Base-by-base conservation (phyloP, 2,888 invertebrate genomes). In the Drosophila anomalata region DNA sequence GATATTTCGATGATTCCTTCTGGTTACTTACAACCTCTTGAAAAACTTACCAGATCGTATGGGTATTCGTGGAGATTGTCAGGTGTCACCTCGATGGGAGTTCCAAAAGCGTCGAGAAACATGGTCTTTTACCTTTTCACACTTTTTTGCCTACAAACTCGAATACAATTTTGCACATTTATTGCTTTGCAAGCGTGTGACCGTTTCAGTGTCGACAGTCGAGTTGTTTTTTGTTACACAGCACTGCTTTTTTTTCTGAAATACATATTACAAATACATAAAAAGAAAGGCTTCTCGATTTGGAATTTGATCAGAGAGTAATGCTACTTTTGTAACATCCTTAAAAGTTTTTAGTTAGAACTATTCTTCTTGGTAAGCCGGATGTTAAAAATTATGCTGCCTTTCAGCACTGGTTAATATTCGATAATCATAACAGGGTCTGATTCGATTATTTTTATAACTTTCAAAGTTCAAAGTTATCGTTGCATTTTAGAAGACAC, bases 91-190 rank as follows among this genome's bases (percentile, higher is more conserved):
- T 82, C 76, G 24, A 41, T 75, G 53, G 79, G 79, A 1, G 11
- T 12, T 6, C 73, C 79, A 46, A 17, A 50, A 0, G 59, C 66
- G 48, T 79, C 82, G 6, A 79, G 56, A 65, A 82, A 82, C 82
- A 79, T 79, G 1, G 6, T 14, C 14, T 12, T 14, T 1, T 9
- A 3, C 31, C 33, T 20, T 33, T 31, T 14, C 3, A 14, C n/a
- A 8, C 14, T 4, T 47, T 3, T 11, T n/a, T 3, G 5, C 17
- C 39, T 14, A 44, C 14, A 31, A 55, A 24, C 14, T 39, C n/a
- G 14, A 39, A 20, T n/a, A 54, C 11, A 26, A 46, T 39, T 47
- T 44, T 20, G 44, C 11, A 44, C 44, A 12, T 11, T 22, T 44
- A 17, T 42, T 20, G 44, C 12, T 6, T 0, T 22, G 6, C 1